Conservation (phyloP, 2,797 vertebrate species). For the Myiothlypis coronata region DNA sequence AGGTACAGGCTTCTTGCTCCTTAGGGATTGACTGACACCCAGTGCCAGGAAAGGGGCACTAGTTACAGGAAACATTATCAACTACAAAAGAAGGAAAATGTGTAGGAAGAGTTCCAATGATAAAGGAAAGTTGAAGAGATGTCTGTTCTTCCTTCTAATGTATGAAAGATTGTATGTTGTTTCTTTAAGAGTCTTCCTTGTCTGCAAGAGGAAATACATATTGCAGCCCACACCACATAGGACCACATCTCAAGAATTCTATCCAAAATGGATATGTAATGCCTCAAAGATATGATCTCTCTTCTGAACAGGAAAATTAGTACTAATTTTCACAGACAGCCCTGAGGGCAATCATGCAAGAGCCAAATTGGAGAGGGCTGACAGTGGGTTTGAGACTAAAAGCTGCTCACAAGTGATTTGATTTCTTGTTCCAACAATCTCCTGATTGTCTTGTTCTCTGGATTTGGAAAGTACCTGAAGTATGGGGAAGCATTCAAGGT, state of each 20-base stretch:
- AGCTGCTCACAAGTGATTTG: background rate
- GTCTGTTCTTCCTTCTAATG: background rate
- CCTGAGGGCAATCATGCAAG: background rate
- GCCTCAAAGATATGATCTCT: background rate
- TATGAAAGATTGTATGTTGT: background rate
- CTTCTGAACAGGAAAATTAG: background rate
- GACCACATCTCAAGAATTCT: background rate
- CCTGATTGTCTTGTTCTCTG: background rate
- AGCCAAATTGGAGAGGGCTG: fast-evolving
- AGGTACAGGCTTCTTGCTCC: background rate
- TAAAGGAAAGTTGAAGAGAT: background rate
- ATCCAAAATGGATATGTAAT: background rate
- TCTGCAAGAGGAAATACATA: background rate
- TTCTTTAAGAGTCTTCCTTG: background rate
- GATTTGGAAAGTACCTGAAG: background rate
- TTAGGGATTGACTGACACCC: background rate
- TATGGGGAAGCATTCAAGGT: background rate
- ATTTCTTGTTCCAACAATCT: background rate
- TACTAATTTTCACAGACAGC: background rate
- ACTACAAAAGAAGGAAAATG: no score
- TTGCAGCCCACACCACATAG: background rate
- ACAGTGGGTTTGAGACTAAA: background rate
- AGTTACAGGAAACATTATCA: background rate
- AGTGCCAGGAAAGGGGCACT: background rate
- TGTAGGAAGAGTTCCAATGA: background rate